A percentile compares a stretch with the other conserved stretches of the same genome.
Evolutionary conservation across 2,888 invertebrate species (phyloP).

Genomic region (Clusia tigrina): DNA sequence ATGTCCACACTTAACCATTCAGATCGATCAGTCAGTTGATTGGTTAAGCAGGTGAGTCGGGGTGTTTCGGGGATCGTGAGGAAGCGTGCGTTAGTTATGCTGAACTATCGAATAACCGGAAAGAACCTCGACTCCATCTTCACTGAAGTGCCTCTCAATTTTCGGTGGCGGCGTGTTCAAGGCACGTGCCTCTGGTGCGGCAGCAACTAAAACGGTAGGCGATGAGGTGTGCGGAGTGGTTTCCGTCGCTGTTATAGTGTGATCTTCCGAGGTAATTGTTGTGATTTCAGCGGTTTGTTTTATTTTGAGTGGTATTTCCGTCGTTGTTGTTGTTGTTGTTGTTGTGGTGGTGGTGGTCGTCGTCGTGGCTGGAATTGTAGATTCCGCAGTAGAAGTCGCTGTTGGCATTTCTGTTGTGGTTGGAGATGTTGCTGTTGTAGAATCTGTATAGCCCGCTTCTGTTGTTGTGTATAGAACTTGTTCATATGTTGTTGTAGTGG

Average conservation of each 20-base stretch:
- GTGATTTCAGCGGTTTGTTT: constrained; percentile 17
- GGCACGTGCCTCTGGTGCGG: constrained; percentile 33
- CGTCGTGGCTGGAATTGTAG: constrained; percentile 6
- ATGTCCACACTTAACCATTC: too few relatives aligned
- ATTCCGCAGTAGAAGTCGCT: constrained; percentile 2
- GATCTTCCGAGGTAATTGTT: background rate
- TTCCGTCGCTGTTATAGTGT: constrained; percentile 25
- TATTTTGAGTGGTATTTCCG: constrained; percentile 22
- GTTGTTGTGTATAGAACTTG: background rate
- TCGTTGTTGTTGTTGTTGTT: constrained; percentile 10
- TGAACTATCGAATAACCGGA: constrained; percentile 54
- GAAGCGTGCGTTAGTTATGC: background rate
- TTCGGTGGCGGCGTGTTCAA: constrained; percentile 40
- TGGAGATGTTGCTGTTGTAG: background rate
- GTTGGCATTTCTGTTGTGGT: background rate
- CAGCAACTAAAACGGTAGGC: constrained; percentile 9
- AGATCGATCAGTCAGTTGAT: background rate
- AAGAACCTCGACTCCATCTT: constrained; percentile 56
- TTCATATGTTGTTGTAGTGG: constrained; percentile 1
- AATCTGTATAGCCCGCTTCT: background rate
- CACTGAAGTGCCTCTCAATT: constrained; percentile 50
- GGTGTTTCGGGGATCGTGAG: too few relatives aligned
- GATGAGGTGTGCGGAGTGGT: background rate
- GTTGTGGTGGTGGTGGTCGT: constrained; percentile 8
- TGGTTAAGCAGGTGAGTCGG: background rate